A percentile compares a stretch with the other conserved stretches of the same genome.
phyloP scores from a whole-genome alignment of 2,113 vertebrate genomes.

The Perca schrenkii region DNA sequence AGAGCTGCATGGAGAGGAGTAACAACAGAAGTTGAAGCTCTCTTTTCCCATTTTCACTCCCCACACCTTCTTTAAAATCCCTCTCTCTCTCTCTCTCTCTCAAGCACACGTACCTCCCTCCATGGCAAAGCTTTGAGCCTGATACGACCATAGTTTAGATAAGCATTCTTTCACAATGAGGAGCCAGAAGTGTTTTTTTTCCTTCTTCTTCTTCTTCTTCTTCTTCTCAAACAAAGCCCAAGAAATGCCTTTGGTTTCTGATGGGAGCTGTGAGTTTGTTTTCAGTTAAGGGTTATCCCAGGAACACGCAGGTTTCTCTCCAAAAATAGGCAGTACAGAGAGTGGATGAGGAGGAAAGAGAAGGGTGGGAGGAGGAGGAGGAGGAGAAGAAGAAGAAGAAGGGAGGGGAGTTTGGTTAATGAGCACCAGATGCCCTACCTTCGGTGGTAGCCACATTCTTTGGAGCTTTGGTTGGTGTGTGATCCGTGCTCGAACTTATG shows the following conservation, averaged over 20 bases:
- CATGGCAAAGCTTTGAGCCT: conserved; percentile 61
- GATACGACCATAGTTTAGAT: conserved; percentile 75
- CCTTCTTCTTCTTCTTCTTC: conserved; percentile 12
- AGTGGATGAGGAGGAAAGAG: conserved; percentile 40
- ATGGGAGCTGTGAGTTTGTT: conserved; percentile 72
- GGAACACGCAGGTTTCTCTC: conserved; percentile 77
- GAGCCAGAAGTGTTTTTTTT: conserved; percentile 48
- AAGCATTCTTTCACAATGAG: conserved; percentile 78
- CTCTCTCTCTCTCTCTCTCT: conserved; percentile 5
- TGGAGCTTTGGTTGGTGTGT: conserved; percentile 95
- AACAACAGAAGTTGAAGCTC: conserved; percentile 43
- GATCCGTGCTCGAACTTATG: conserved; percentile 99
- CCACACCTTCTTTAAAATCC: conserved; percentile 44
- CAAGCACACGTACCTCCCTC: conserved; percentile 30
- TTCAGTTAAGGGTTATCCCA: conserved; percentile 81
- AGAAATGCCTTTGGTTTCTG: conserved; percentile 69
- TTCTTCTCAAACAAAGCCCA: conserved; percentile 55
- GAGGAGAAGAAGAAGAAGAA: conserved; percentile 26
- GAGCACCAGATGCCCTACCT: conserved; percentile 93
- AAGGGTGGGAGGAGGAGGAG: conserved; percentile 14
- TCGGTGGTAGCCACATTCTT: conserved; percentile 98
- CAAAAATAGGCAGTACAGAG: conserved; percentile 81
- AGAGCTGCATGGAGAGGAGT: conserved; percentile 31
- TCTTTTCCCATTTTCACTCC: conserved; percentile 35
- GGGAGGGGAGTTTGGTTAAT: conserved; percentile 81